Evolutionary conservation across 1,140 invertebrate species (phyloP).

Genomic region (Saccostrea cuccullata): DNA sequence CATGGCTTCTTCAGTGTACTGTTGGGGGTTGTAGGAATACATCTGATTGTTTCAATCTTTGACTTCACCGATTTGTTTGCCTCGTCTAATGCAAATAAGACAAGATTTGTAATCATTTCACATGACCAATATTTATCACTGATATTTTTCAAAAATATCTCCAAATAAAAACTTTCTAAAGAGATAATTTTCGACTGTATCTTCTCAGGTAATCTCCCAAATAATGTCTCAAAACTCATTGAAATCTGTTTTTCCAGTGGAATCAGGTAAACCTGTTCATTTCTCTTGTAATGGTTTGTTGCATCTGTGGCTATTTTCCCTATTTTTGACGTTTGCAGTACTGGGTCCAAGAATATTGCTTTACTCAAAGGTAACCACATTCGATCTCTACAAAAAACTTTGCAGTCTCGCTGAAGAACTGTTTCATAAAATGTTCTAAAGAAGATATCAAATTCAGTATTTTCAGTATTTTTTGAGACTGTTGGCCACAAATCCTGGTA

Average conservation of each 20-base stretch:
- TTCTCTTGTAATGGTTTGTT: not conserved
- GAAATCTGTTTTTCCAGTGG: not conserved
- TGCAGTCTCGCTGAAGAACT: not conserved
- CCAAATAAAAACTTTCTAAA: not conserved
- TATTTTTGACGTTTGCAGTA: not conserved
- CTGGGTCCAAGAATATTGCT: not conserved
- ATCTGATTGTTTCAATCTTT: not conserved
- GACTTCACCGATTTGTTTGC: not conserved
- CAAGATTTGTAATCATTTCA: not conserved
- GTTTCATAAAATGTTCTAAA: not conserved
- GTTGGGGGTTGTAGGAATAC: not conserved
- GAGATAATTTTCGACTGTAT: not conserved
- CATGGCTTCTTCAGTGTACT: not conserved
- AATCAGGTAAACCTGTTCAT: not conserved
- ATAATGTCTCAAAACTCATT: not conserved
- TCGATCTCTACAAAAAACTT: not conserved
- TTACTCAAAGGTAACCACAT: not conserved
- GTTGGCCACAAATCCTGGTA: conserved; percentile 8
- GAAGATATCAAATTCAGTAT: not conserved
- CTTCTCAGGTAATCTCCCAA: not conserved
- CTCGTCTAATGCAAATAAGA: conserved; percentile 6
- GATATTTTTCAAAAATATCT: conserved; percentile 11
- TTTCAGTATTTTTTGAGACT: not conserved
- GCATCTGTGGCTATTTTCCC: not conserved
- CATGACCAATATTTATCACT: not conserved